A percentile compares a stretch with the other conserved stretches of the same genome.
Conservation (phyloP, 1,140 invertebrate species). For the Listronotus oregonensis region DNA sequence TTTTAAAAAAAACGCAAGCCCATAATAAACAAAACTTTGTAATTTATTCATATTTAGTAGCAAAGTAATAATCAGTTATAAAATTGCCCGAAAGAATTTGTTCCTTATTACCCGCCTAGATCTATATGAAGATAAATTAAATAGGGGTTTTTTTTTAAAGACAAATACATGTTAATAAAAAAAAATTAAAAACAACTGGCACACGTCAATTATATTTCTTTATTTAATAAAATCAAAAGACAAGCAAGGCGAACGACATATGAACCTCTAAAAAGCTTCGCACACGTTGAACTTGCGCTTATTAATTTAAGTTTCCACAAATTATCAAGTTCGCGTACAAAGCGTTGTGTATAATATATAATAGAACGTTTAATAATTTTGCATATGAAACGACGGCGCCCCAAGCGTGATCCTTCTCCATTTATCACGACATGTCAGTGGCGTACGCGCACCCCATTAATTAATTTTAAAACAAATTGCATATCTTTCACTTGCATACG, state of each 20-base stretch:
- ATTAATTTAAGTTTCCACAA: constrained; percentile 39
- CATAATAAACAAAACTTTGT: no score
- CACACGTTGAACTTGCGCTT: constrained; percentile 22
- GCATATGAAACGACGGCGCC: constrained; percentile 39
- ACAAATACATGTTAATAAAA: no score
- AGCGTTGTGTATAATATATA: constrained; percentile 33
- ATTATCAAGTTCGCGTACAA: constrained; percentile 38
- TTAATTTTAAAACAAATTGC: constrained; percentile 48
- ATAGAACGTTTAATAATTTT: constrained; percentile 42
- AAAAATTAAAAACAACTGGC: no score
- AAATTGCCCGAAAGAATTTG: no score
- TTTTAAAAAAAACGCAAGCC: no score
- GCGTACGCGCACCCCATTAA: constrained; percentile 40
- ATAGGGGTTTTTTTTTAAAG: no score
- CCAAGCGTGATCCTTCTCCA: constrained; percentile 39
- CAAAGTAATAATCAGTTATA: no score
- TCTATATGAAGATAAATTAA: no score
- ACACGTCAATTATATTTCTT: no score
- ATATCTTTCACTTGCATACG: constrained; percentile 18
- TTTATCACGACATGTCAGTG: constrained; percentile 45
- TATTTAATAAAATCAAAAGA: background rate
- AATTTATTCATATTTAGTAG: no score
- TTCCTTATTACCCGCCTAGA: no score
- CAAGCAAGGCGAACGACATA: background rate
- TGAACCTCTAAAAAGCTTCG: constrained; percentile 11